Conservation (phyloP, 2,113 vertebrate genomes). For the Baryphthengus martii region DNA sequence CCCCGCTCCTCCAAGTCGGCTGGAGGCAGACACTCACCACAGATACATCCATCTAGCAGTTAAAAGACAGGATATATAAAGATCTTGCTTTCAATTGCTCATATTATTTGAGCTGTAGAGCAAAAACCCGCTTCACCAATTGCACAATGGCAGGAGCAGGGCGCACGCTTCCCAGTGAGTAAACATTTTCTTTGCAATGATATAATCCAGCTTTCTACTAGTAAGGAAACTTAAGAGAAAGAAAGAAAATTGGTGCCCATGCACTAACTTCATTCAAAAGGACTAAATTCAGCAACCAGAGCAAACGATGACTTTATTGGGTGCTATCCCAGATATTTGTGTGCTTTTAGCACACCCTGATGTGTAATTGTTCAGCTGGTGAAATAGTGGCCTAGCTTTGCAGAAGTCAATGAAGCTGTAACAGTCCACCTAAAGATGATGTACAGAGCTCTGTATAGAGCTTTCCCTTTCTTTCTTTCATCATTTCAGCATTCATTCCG, state of each 20-base stretch:
- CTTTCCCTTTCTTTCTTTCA: not conserved
- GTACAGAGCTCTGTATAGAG: not conserved
- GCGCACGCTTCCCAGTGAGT: rapidly evolving
- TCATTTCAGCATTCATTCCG: not conserved
- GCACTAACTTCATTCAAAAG: not conserved
- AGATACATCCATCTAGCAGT: not conserved
- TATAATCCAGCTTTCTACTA: not conserved
- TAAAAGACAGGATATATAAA: not conserved
- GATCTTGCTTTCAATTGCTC: not conserved
- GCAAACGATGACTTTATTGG: not conserved
- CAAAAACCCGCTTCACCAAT: not conserved
- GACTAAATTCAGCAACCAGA: not conserved
- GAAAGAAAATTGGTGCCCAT: not conserved
- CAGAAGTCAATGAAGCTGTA: not conserved
- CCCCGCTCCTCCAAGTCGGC: not conserved
- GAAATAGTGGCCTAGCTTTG: not conserved
- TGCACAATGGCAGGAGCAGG: not conserved
- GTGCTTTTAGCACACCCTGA: not conserved
- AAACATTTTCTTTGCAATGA: not conserved
- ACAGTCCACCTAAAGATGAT: not conserved
- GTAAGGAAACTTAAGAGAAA: not conserved
- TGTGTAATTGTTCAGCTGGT: not conserved
- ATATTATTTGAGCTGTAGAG: not conserved
- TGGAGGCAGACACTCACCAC: not conserved
- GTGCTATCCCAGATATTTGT: not conserved